A percentile compares a stretch with the other conserved stretches of the same genome.
phyloP scores from a whole-genome alignment of 2,888 invertebrate species.

The Meliscaeva auricollis region DNA sequence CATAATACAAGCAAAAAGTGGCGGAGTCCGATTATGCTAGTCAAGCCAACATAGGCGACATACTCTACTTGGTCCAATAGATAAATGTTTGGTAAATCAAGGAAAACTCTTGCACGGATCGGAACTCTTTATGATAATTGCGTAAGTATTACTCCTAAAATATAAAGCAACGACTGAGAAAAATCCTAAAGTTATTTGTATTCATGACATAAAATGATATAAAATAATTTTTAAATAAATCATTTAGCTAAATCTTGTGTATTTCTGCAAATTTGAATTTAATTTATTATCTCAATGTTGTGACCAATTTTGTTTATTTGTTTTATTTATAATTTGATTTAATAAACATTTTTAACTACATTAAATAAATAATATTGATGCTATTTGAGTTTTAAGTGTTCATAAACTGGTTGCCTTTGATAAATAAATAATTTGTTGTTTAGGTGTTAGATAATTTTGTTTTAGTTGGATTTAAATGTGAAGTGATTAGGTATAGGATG shows the following conservation, averaged over 20 bases:
- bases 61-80: too few relatives aligned
- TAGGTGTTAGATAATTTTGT: conserved; percentile 58
- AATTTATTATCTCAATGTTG: conserved; percentile 2
- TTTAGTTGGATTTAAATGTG: conserved; percentile 63
- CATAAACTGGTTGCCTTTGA: conserved; percentile 73
- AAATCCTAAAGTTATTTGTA: too few relatives aligned
- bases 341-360: conserved; percentile 23
- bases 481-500: neutral
- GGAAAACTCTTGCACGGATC: too few relatives aligned
- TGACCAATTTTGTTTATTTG: neutral
- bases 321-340: conserved; percentile 6
- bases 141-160: too few relatives aligned
- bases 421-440: conserved; percentile 67
- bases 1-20: too few relatives aligned
- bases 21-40: too few relatives aligned
- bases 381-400: conserved; percentile 70
- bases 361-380: conserved; percentile 41
- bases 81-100: too few relatives aligned
- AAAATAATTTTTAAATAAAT: too few relatives aligned
- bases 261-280: conserved; percentile 10
- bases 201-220: too few relatives aligned
- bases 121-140: too few relatives aligned
- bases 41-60: too few relatives aligned
- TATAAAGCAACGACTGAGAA: too few relatives aligned
- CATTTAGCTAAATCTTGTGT: neutral